phyloP scores from a whole-genome alignment of 2,888 invertebrate species.

The Drosophila buzzatii region DNA sequence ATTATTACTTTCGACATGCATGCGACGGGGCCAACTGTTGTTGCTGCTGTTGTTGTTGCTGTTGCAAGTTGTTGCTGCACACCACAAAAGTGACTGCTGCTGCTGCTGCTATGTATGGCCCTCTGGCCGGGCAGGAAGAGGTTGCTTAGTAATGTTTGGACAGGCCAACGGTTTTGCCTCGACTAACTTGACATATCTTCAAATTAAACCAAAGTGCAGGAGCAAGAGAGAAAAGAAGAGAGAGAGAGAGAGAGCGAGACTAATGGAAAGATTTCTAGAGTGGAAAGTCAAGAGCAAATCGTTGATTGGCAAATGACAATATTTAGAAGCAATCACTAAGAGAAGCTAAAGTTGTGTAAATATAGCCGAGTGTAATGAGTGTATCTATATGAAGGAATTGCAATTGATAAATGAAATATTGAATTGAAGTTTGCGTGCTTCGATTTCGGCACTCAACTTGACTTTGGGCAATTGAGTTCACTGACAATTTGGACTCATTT shows the following conservation, averaged over 20 bases:
- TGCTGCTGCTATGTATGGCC: constrained; percentile 35
- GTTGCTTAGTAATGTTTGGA: constrained; percentile 33
- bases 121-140: constrained; percentile 56
- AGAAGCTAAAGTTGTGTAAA: background rate
- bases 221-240: background rate
- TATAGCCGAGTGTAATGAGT: background rate
- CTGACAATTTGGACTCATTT: constrained; percentile 35
- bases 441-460: constrained; percentile 15
- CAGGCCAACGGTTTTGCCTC: constrained; percentile 30
- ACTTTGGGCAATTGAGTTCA: constrained; percentile 40
- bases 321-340: constrained; percentile 8
- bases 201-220: background rate
- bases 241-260: background rate
- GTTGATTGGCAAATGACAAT: constrained; percentile 14
- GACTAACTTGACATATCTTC: constrained; percentile 49
- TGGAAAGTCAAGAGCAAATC: constrained; percentile 32
- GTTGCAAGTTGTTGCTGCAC: constrained; percentile 44
- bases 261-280: constrained; percentile 14
- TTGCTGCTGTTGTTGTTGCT: constrained; percentile 24
- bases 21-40: constrained; percentile 49
- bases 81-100: constrained; percentile 50
- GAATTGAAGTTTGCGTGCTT: constrained; percentile 14
- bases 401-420: background rate
- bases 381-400: background rate
- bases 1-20: constrained; percentile 81